A percentile compares a stretch with the other conserved stretches of the same genome.
These are phyloP conservation scores for Vesta saturnalis DNA, from an alignment of 2,888 invertebrate genomes.

Conservation along the genomic window DNA sequence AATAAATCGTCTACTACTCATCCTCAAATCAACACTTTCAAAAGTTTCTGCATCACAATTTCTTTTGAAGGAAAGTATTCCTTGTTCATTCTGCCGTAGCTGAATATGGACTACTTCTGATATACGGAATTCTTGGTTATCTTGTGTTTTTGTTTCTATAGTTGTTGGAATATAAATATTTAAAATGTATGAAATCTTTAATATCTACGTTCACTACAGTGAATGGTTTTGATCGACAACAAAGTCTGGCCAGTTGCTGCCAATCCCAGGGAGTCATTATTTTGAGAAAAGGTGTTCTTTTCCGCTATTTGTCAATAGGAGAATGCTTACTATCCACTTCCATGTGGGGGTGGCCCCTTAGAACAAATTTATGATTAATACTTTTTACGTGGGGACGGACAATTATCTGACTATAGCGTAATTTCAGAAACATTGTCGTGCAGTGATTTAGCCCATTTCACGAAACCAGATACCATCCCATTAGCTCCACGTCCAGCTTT, in stretches of 20 bases:
- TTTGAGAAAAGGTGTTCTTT: background rate
- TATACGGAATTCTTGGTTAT: background rate
- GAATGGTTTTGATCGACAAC: background rate
- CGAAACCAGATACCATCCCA: background rate
- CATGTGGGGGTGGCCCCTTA: background rate
- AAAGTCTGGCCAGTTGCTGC: background rate
- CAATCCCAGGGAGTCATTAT: background rate
- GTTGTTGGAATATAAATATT: background rate
- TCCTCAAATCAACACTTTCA: background rate
- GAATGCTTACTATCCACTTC: background rate
- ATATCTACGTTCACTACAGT: background rate
- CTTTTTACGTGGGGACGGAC: background rate
- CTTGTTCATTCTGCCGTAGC: background rate
- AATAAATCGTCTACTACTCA: background rate
- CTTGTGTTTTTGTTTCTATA: background rate
- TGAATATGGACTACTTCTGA: no score
- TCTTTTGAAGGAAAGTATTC: background rate
- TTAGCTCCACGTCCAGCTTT: background rate
- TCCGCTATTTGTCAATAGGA: background rate
- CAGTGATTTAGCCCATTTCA: background rate
- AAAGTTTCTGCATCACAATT: background rate
- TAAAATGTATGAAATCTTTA: background rate
- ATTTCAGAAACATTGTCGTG: background rate
- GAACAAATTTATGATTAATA: background rate
- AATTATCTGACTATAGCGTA: background rate